phyloP scores from a whole-genome alignment of 2,797 vertebrate genomes.

The Numenius phaeopus region DNA sequence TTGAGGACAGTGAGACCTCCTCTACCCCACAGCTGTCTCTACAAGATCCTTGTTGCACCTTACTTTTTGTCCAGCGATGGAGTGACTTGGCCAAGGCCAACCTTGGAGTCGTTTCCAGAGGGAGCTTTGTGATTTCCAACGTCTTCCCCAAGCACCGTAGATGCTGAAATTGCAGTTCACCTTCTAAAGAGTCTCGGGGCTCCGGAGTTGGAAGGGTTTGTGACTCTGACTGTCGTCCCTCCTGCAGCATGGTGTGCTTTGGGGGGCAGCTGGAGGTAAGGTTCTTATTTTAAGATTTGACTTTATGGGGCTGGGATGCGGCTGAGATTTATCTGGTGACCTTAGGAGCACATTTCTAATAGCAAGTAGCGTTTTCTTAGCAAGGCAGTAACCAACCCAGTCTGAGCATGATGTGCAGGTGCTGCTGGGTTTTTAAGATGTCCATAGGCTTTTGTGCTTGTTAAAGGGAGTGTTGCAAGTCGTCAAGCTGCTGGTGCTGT shows the following conservation, averaged over 20 bases:
- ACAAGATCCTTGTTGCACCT: not conserved
- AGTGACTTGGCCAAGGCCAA: not conserved
- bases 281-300: not conserved
- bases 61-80: not conserved
- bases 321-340: not conserved
- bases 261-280: not conserved
- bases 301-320: not conserved
- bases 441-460: not conserved
- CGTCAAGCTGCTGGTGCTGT: not conserved
- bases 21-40: not conserved
- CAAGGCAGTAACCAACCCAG: not conserved
- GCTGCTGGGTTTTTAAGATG: not conserved
- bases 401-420: not conserved
- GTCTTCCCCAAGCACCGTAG: rapidly evolving
- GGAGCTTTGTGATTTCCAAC: not conserved
- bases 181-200: not conserved
- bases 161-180: not conserved
- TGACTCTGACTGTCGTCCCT: not conserved
- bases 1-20: not conserved
- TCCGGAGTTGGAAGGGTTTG: not conserved
- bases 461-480: not conserved
- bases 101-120: not conserved
- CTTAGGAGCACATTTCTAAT: not conserved
- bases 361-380: not conserved
- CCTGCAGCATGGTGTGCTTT: not conserved